A percentile compares a stretch with the other conserved stretches of the same genome.
Conservation (phyloP, 2,113 vertebrate species). For the Takifugu flavidus region DNA sequence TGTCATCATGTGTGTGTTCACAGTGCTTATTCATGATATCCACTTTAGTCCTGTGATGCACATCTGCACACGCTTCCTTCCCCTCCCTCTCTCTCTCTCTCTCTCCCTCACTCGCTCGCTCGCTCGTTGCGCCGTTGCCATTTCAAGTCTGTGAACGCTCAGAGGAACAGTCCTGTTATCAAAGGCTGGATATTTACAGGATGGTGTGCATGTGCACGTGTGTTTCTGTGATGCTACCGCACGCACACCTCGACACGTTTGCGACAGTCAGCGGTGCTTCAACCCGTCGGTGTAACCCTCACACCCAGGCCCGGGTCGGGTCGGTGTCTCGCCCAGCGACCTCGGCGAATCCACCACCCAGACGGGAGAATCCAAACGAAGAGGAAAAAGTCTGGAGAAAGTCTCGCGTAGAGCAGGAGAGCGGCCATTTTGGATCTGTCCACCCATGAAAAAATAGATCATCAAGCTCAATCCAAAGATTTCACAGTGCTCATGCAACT, state of each 20-base stretch:
- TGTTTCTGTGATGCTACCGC: conserved; percentile 52
- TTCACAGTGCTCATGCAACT: conserved; percentile 77
- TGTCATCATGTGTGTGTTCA: conserved; percentile 53
- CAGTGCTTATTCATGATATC: conserved; percentile 69
- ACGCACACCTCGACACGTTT: conserved; percentile 50
- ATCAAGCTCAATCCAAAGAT: conserved; percentile 64
- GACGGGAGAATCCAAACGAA: conserved; percentile 50
- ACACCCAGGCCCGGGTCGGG: conserved; percentile 49
- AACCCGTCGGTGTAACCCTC: conserved; percentile 50
- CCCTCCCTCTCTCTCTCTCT: conserved; percentile 13
- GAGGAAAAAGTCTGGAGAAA: conserved; percentile 46
- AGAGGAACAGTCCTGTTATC: conserved; percentile 43
- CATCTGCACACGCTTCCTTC: conserved; percentile 29
- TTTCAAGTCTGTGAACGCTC: conserved; percentile 46
- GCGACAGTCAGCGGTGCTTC: conserved; percentile 46
- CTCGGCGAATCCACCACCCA: conserved; percentile 66
- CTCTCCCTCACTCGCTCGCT: not conserved
- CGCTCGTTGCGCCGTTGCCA: conserved; percentile 22
- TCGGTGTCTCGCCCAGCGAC: conserved; percentile 53
- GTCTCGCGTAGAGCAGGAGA: conserved; percentile 56
- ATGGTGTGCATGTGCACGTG: conserved; percentile 13
- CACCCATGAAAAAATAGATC: conserved; percentile 74
- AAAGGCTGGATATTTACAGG: conserved; percentile 24
- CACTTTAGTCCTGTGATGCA: conserved; percentile 53
- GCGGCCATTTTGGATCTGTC: conserved; percentile 42